Evolutionary conservation across 2,888 invertebrate species (phyloP).

Genomic region (Perithous albicinctus): DNA sequence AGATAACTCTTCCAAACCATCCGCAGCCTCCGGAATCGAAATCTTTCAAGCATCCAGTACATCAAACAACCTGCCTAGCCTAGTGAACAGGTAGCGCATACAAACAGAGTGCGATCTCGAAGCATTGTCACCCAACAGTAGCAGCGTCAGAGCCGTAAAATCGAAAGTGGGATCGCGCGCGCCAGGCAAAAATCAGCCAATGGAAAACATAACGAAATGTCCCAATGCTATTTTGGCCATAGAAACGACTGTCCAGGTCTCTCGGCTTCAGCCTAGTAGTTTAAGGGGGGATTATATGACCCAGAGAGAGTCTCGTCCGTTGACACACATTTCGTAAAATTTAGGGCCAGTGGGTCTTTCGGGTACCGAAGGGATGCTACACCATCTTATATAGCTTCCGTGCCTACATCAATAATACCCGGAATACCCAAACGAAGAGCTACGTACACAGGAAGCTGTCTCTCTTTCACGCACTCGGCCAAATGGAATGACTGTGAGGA

Average conservation of each 20-base stretch:
- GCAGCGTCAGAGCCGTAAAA: constrained; percentile 59
- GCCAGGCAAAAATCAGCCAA: background rate
- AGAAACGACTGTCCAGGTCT: too few relatives aligned
- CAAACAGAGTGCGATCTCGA: background rate
- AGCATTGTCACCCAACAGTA: background rate
- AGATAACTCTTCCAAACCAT: too few relatives aligned
- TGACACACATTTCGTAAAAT: constrained; percentile 75
- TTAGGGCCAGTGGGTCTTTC: constrained; percentile 73
- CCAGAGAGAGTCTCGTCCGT: constrained; percentile 48
- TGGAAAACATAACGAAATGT: background rate
- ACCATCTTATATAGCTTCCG: constrained; percentile 47
- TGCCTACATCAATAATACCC: constrained; percentile 53
- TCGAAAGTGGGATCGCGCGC: constrained; percentile 63
- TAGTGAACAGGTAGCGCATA: constrained; percentile 11
- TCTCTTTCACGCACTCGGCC: constrained; percentile 11
- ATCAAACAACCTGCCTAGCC: background rate
- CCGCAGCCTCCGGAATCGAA: too few relatives aligned
- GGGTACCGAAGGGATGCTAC: constrained; percentile 52
- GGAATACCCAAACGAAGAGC: background rate
- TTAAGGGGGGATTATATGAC: constrained; percentile 34
- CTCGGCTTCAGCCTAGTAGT: too few relatives aligned
- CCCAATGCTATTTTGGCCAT: background rate
- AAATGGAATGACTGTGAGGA: constrained; percentile 1
- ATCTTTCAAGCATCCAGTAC: too few relatives aligned
- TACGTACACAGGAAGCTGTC: too few relatives aligned